Evolutionary conservation across 2,113 vertebrate species (phyloP), one percentile per base, ranked within the genome.

Genomic region (Onychostoma macrolepis): DNA sequence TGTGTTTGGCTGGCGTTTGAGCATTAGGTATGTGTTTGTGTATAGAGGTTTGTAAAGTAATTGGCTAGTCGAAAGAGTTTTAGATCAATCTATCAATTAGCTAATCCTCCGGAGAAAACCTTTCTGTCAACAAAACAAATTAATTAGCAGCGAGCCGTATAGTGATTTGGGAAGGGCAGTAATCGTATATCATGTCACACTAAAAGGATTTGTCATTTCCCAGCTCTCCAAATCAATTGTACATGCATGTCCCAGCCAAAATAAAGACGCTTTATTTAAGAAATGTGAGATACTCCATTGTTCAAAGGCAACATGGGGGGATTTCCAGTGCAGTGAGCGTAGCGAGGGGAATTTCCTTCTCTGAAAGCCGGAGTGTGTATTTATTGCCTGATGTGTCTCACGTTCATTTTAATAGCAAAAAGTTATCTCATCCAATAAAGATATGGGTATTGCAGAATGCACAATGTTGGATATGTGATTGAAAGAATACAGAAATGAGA

Each of bases 211-310:
- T 69, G 61, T 50, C 80, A 83, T 33, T 50, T 81, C 21, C 17
- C 26, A 13, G n/a, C 63, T 48, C 58, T 67, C 19, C 41, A 83
- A 83, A 69, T 83, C 63, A 50, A 83, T 71, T 83, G 41, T 71
- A 65, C 24, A 26, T 19, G 30, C 7, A 43, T 13, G 58, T 26
- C 24, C 36, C 26, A 58, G 61, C 41, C 63, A 71, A 50, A 33
- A 78, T 53, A 78, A 53, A 53, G 63, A 48, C 2, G 4, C 9
- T 67, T 50, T 45, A 43, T 83, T 50, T 50, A 24, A 33, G 43
- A 83, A n/a, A 69, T 71, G 81, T 50, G 63, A 83, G 63, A 83
- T 50, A 0, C 43, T 50, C 21, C 65, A 71, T 50, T 69, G 81
- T 83, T 50, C 43, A 45, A 19, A 17, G 15, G 6, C 24, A 67